Conservation (phyloP, 2,888 invertebrate genomes). For the Alloplasta piceator region DNA sequence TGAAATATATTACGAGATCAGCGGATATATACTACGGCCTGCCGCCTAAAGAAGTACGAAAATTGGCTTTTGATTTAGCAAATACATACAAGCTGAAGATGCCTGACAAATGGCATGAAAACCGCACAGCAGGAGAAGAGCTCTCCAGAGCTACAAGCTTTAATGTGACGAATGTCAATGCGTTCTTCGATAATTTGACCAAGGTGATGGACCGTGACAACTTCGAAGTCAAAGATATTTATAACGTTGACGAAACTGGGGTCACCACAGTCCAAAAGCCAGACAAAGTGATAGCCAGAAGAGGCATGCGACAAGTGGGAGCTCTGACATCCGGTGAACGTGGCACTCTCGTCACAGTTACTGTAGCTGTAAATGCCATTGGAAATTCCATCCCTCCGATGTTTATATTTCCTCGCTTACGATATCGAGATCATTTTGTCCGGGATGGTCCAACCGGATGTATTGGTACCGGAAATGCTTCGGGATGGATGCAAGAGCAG, state of each 20-base stretch:
- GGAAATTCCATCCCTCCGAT: conserved; percentile 74
- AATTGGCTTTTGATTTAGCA: conserved; percentile 53
- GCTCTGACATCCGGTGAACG: conserved; percentile 13
- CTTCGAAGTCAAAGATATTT: neutral
- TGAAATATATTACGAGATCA: conserved; percentile 61
- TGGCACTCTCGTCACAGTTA: conserved; percentile 5
- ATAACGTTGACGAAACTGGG: conserved; percentile 19
- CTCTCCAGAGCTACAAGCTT: conserved; percentile 72
- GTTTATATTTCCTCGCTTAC: conserved; percentile 73
- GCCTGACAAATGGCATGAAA: conserved; percentile 68
- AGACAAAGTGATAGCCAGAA: neutral
- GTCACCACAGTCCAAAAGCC: conserved; percentile 9
- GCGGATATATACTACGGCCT: conserved; percentile 66
- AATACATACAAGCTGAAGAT: conserved; percentile 57
- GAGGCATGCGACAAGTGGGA: neutral
- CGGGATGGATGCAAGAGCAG: conserved; percentile 69
- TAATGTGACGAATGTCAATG: conserved; percentile 70
- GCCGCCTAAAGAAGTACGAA: conserved; percentile 65
- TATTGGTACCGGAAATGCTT: conserved; percentile 65
- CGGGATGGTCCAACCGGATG: conserved; percentile 60
- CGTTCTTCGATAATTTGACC: conserved; percentile 70
- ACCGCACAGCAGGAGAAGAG: conserved; percentile 72
- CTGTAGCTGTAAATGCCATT: conserved; percentile 69
- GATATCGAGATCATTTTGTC: conserved; percentile 64
- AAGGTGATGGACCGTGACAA: conserved; percentile 58